Conservation (phyloP, 2,113 vertebrate species). For the Paradisaea rubra region DNA sequence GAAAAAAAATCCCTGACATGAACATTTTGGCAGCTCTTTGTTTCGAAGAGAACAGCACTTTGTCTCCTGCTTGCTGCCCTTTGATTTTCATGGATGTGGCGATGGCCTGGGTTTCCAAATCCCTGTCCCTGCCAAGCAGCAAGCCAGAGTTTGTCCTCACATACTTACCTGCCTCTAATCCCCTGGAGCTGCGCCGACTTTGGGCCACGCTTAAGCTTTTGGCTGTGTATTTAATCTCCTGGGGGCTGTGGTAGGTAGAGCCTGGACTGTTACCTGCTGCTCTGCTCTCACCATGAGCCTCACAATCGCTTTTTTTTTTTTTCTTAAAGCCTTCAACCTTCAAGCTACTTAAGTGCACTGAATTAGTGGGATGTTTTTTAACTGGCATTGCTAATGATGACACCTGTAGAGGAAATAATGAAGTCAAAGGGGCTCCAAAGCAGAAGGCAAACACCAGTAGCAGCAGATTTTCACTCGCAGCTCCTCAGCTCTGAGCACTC, state of each 20-base stretch:
- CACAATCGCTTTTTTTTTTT: background rate
- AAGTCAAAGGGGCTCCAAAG: background rate
- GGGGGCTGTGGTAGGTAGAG: background rate
- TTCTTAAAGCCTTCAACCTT: background rate
- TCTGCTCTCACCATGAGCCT: background rate
- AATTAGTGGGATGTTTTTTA: background rate
- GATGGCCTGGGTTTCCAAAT: background rate
- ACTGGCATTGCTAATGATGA: background rate
- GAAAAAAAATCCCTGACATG: background rate
- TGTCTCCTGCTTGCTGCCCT: background rate
- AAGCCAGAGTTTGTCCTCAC: background rate
- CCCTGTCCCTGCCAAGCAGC: background rate
- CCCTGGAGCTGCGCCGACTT: background rate
- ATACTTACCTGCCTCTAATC: background rate
- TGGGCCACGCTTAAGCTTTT: background rate
- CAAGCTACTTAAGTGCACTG: background rate
- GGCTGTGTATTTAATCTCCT: background rate
- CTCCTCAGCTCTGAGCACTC: background rate
- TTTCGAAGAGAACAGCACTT: background rate
- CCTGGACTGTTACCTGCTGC: background rate
- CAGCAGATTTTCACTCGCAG: background rate
- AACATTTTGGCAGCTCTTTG: slow-evolving; percentile 4
- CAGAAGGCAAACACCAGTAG: background rate
- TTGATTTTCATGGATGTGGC: background rate
- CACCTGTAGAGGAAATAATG: background rate